Evolutionary conservation across 2,113 vertebrate genomes (phyloP), one percentile per base, ranked within the genome.

Genomic region (Nymphicus hollandicus): DNA sequence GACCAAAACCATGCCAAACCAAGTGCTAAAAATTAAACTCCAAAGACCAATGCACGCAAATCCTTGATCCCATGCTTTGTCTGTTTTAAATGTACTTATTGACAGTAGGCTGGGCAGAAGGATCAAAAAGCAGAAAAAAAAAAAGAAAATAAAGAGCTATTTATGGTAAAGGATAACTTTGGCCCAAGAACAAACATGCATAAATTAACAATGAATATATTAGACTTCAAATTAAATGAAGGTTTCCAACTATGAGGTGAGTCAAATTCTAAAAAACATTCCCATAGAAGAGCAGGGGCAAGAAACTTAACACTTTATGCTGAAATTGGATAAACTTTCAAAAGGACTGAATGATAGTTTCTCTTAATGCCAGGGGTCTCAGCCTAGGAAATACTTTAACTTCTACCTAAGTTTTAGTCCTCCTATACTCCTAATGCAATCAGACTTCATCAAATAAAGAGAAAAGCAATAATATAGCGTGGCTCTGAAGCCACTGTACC

Each of bases 121-220:
- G 86, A 93, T 95, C 83, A 95, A 97, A 96, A 95, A 95, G 33
- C 29, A 89, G 24, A 2, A n/a, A 14, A n/a, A 23, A 58, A 58
- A 23, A 61, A 44, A 41, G 53, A 87, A 71, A 86, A 69, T 41
- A 86, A 85, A 89, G 52, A 85, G 25, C 49, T 95, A 52, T 94
- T 93, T 94, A 91, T 4, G 1, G 81, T 91, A 61, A 92, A 85
- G 73, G 27, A 13, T 71, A 73, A 64, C 70, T 84, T 64, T 68
- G 63, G 52, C 73, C 47, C 31, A 72, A 79, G 81, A 92, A 94
- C 74, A 92, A 92, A 64, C 52, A 85, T 61, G 66, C 92, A 91
- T 76, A 89, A 89, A 89, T 76, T 95, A 94, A 85, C 70, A 92
- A 72, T 68, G 1, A 87, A 92, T 76, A 94, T 52, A 85, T 84